Evolutionary conservation across 2,797 vertebrate genomes (phyloP).

Genomic region (Chelon labrosus): DNA sequence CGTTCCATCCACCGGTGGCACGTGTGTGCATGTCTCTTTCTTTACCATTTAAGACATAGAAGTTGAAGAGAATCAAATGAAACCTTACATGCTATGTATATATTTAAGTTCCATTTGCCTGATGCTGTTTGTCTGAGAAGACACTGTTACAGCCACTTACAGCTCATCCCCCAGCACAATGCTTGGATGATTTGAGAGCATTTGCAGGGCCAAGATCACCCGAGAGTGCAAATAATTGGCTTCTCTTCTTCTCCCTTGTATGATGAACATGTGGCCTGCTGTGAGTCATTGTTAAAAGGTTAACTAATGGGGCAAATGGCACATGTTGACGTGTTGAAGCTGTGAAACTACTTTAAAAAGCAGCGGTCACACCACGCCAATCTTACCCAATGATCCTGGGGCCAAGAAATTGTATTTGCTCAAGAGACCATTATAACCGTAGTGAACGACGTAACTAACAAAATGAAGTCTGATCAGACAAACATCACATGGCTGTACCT

Average conservation of each 20-base stretch:
- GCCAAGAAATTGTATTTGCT: neutral
- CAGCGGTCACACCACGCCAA: neutral
- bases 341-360: neutral
- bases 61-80: neutral
- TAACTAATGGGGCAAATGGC: constrained; percentile 4
- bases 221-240: constrained; percentile 24
- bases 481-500: no score
- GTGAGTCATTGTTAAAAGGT: constrained; percentile 14
- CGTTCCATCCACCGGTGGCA: neutral
- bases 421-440: neutral
- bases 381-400: neutral
- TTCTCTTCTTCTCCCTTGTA: constrained; percentile 1
- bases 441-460: no score
- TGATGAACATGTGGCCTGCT: constrained; percentile 1
- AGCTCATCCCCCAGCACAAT: constrained; percentile 10
- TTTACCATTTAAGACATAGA: neutral
- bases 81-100: neutral
- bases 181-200: constrained; percentile 15
- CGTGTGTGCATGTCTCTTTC: neutral
- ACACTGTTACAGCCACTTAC: constrained; percentile 29
- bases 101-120: constrained; percentile 17
- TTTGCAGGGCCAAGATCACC: neutral
- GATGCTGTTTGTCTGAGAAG: constrained; percentile 11
- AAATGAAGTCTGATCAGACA: no score
- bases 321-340: neutral